Evolutionary conservation across 2,113 vertebrate species (phyloP), one percentile per base, ranked within the genome.

Genomic region (Eclectus roratus): DNA sequence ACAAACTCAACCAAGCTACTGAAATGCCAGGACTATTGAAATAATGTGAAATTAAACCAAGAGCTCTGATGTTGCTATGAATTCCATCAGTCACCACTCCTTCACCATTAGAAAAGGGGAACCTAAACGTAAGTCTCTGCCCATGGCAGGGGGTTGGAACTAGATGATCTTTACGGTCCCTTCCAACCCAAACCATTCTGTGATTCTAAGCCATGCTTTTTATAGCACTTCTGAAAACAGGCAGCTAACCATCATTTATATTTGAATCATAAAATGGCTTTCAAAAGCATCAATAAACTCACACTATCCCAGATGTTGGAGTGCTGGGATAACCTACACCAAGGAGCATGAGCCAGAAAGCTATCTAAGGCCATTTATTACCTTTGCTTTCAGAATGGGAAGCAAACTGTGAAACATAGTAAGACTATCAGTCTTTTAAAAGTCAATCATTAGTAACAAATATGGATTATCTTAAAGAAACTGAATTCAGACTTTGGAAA

Each of bases 301-400:
- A 16, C 1, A 4, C 23, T 33, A 3, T 7, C 71, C 65, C 6
- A 11, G 21, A 41, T 17, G 50, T 1, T 1, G 56, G 63, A 46
- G 16, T 23, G 27, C 4, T 18, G 76, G 47, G 43, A 3, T n/a
- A 49, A 35, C 0, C 10, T 8, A 69, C 25, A 5, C 13, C 29
- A 58, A 49, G 13, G 44, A 60, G 49, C 31, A 15, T 0, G 8
- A 60, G 61, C 11, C 50, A 81, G 49, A 44, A 43, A 47, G 7
- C 37, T 11, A 33, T 6, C 43, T 24, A 46, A 69, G 53, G 78
- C 50, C 11, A 53, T n/a, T 49, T n/a, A 31, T 5, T 37, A 35
- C 17, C 61, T 56, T 11, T 35, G 70, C 31, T 24, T 56, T 71
- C 69, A 39, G 70, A 58, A 43, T 2, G 29, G 46, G 29, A 68